Evolutionary conservation across 2,797 vertebrate genomes (phyloP).

Genomic region (Bryconaethiops microstoma): DNA sequence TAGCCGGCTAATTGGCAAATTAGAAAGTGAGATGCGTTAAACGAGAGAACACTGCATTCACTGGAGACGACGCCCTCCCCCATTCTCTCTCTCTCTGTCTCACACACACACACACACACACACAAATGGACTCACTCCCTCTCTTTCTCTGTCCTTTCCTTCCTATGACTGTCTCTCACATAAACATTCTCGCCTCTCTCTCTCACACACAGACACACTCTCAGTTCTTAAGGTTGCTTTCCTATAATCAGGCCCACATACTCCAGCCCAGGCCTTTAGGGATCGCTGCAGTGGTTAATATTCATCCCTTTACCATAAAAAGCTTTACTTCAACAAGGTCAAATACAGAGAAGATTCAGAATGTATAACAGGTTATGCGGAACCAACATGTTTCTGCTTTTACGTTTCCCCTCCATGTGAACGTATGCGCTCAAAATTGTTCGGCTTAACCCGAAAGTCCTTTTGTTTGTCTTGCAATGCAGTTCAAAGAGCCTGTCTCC

Average conservation of each 20-base stretch:
- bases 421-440: not conserved
- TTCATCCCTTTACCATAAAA: conserved; percentile 34
- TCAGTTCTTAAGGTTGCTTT: conserved; percentile 39
- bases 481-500: too few species aligned
- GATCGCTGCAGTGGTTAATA: conserved; percentile 29
- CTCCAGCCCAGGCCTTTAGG: conserved; percentile 46
- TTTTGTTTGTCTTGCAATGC: not conserved
- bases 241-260: conserved; percentile 43
- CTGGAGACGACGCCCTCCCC: conserved; percentile 77
- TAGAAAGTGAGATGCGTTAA: conserved; percentile 90
- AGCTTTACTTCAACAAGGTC: conserved; percentile 31
- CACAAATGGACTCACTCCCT: conserved; percentile 53
- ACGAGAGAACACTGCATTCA: conserved; percentile 75
- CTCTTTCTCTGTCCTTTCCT: not conserved
- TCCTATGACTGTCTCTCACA: not conserved
- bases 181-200: conserved; percentile 13
- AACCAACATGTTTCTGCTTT: not conserved
- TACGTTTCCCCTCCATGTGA: not conserved
- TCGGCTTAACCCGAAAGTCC: not conserved
- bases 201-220: conserved; percentile 12
- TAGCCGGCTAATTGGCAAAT: conserved; percentile 94
- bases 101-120: conserved; percentile 33
- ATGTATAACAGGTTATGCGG: not conserved
- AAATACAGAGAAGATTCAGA: conserved; percentile 2
- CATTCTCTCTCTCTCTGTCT: conserved; percentile 21